Conservation (phyloP, 2,888 invertebrate genomes). For the Furcula furcula region DNA sequence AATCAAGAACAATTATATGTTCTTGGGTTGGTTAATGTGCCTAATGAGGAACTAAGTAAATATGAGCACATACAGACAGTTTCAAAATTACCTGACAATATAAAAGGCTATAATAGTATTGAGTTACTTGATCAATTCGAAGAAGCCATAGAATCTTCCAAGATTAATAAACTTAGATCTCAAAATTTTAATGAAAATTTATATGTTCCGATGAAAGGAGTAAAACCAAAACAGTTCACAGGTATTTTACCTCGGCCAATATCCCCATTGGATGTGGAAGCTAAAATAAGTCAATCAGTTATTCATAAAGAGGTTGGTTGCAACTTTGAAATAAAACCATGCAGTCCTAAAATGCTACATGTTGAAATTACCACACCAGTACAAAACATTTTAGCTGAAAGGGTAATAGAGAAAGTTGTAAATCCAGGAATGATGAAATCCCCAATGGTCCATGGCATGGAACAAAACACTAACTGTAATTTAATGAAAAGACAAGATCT, state of each 20-base stretch:
- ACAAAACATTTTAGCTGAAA: slow-evolving; percentile 60
- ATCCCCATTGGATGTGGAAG: slow-evolving; percentile 76
- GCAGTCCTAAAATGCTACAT: slow-evolving; percentile 76
- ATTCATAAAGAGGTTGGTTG: slow-evolving; percentile 80
- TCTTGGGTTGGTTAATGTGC: slow-evolving; percentile 70
- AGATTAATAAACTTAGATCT: slow-evolving; percentile 43
- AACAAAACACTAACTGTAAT: slow-evolving; percentile 42
- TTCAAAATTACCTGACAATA: slow-evolving; percentile 76
- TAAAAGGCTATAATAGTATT: slow-evolving; percentile 73
- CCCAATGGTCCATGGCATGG: slow-evolving; percentile 34
- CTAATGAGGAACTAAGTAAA: slow-evolving; percentile 71
- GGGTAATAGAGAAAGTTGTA: slow-evolving; percentile 69
- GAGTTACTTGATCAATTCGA: slow-evolving; percentile 74
- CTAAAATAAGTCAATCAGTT: slow-evolving; percentile 78
- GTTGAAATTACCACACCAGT: slow-evolving; percentile 66
- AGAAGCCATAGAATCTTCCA: slow-evolving; percentile 69
- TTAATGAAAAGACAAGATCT: slow-evolving; percentile 36
- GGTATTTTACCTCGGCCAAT: slow-evolving; percentile 52
- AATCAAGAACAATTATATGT: slow-evolving; percentile 74
- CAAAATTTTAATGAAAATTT: slow-evolving; percentile 34
- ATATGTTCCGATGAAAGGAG: slow-evolving; percentile 33
- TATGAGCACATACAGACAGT: slow-evolving; percentile 79
- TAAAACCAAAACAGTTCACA: slow-evolving; percentile 28
- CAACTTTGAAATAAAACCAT: slow-evolving; percentile 78
- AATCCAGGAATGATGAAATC: slow-evolving; percentile 56